These are phyloP conservation scores for Gorsachius magnificus DNA, from an alignment of 2,797 vertebrate genomes.

Conservation along the genomic window DNA sequence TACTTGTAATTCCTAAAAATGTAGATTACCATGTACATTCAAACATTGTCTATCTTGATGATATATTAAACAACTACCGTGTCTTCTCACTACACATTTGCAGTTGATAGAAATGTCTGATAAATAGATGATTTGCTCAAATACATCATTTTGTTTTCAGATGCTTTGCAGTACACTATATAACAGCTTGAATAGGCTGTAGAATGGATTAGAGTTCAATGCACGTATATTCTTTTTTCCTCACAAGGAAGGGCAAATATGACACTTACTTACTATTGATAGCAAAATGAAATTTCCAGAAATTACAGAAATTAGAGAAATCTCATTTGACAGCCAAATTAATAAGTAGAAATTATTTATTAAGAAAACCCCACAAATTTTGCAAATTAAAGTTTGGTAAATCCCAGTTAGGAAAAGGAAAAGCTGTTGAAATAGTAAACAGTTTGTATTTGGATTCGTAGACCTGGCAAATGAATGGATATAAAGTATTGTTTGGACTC, in stretches of 20 bases:
- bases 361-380: not conserved
- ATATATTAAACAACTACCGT: slow-evolving; percentile 31
- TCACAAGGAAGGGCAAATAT: not conserved
- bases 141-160: not conserved
- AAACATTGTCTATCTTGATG: slow-evolving; percentile 12
- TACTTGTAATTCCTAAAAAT: slow-evolving; percentile 40
- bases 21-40: slow-evolving; percentile 19
- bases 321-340: not conserved
- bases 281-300: not conserved
- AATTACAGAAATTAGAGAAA: not conserved
- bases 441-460: not conserved
- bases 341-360: not conserved
- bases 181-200: not conserved
- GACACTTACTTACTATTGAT: not conserved
- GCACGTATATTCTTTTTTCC: not conserved
- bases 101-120: slow-evolving; percentile 18
- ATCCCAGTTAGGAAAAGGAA: not conserved
- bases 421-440: not conserved
- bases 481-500: not conserved
- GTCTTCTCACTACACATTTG: not conserved
- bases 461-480: not conserved
- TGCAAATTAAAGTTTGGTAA: not conserved
- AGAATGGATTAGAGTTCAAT: not conserved
- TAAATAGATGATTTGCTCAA: not conserved
- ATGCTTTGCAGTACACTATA: not conserved